A percentile compares a stretch with the other conserved stretches of the same genome.
Conservation (phyloP, 2,797 vertebrate species). For the Acrocephalus scirpaceus region DNA sequence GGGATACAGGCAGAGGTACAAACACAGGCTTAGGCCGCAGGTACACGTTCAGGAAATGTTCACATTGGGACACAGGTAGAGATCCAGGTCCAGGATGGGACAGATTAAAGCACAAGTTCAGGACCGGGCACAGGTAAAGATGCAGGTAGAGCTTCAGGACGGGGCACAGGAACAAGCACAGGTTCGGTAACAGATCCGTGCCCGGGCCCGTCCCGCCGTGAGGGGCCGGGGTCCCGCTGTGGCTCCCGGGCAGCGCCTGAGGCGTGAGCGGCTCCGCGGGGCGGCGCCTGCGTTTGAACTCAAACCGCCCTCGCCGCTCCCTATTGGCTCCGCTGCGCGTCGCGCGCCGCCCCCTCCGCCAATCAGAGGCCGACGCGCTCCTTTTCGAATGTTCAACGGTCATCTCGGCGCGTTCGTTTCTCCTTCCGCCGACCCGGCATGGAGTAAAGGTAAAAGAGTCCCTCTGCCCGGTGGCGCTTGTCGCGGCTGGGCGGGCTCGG, state of each 20-base stretch:
- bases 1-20: accelerated
- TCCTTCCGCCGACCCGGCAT: not conserved
- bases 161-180: too few relatives aligned
- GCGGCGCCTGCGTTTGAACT: not conserved
- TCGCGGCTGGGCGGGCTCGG: accelerated
- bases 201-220: not conserved
- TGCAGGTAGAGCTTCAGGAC: too few relatives aligned
- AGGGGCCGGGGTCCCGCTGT: accelerated
- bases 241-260: accelerated
- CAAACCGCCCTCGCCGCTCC: not conserved
- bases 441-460: not conserved
- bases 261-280: not conserved
- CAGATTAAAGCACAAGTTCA: too few relatives aligned
- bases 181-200: too few relatives aligned
- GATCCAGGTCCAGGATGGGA: too few relatives aligned
- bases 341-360: not conserved
- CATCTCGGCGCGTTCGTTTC: accelerated
- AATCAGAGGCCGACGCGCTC: not conserved
- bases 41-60: not conserved
- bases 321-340: not conserved
- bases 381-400: not conserved
- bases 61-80: too few relatives aligned
- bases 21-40: not conserved
- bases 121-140: too few relatives aligned
- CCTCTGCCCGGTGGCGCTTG: not conserved